phyloP scores from a whole-genome alignment of 2,113 vertebrate species.

The Phodopus roborovskii region DNA sequence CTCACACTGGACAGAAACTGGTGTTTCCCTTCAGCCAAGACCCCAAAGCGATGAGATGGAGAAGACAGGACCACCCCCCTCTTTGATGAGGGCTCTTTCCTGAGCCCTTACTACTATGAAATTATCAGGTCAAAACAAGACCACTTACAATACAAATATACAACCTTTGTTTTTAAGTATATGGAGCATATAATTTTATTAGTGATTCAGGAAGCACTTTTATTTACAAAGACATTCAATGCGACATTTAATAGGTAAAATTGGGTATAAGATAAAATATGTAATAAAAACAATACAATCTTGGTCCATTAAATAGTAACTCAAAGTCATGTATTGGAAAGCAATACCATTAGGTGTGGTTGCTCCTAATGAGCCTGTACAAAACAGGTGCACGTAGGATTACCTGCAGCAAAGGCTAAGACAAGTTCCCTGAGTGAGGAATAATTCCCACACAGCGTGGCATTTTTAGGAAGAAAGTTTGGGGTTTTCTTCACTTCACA shows the following conservation, averaged over 20 bases:
- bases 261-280: neutral
- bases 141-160: neutral
- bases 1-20: neutral
- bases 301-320: neutral
- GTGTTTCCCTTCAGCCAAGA: neutral
- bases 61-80: neutral
- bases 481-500: neutral
- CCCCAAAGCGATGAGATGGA: neutral
- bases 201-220: neutral
- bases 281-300: neutral
- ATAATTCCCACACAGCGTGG: neutral
- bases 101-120: neutral
- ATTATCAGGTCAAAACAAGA: neutral
- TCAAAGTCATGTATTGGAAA: neutral
- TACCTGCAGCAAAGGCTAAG: no score
- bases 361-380: neutral
- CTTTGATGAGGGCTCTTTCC: neutral
- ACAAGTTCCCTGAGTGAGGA: neutral
- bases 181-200: neutral
- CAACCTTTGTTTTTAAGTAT: neutral
- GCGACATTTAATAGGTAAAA: neutral
- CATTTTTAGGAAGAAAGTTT: neutral
- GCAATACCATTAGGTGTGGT: neutral
- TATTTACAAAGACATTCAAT: neutral
- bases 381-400: neutral